Base-by-base conservation (phyloP, 2,113 vertebrate species). In the Bubalus kerabau region DNA sequence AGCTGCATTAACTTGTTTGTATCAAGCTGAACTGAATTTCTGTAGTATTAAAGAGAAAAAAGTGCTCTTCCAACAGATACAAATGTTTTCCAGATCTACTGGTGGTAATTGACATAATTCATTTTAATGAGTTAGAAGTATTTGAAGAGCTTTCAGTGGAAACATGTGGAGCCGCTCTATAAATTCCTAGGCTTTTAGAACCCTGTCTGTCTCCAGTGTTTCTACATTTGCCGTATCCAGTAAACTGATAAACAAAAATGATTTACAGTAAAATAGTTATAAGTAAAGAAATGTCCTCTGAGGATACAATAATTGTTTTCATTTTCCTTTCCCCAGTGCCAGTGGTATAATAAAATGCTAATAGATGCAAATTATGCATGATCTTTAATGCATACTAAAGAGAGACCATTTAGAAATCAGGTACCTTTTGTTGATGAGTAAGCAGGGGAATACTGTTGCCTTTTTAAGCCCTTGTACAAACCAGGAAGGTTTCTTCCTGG, bases 361-460 rank as follows among this genome's bases (percentile, higher is more conserved):
- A 99, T 99, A 98, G 97, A 99, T 99, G 99, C 98, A 99, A 99
- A 99, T 99, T 99, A 99, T 99, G 98, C 98, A 98, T 97, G 97
- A 97, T 99, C 98, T 98, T 98, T 98, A 98, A 98, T 98, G 98
- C 98, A 98, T 99, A 98, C 96, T 99, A 98, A 99, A 99, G 97
- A 98, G 98, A 87, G 89, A 97, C 89, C 93, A 97, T 98, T 99
- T 98, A 98, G 98, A 98, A 95, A 40, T 4, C 95, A 98, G 86
- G 82, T 98, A 98, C 91, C 95, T 98, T 98, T 98, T 98, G 97
- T 97, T 97, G 97, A 93, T 92, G 87, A 96, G 94, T 97, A 94
- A 97, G 96, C 98, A 97, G 81, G 95, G 91, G 85, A 93, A 97
- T 98, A 93, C 87, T 97, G 80, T 98, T 98, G 98, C 97, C 86